Base-by-base conservation (phyloP, 2,888 invertebrate genomes). In the Chrysodeixis includens region DNA sequence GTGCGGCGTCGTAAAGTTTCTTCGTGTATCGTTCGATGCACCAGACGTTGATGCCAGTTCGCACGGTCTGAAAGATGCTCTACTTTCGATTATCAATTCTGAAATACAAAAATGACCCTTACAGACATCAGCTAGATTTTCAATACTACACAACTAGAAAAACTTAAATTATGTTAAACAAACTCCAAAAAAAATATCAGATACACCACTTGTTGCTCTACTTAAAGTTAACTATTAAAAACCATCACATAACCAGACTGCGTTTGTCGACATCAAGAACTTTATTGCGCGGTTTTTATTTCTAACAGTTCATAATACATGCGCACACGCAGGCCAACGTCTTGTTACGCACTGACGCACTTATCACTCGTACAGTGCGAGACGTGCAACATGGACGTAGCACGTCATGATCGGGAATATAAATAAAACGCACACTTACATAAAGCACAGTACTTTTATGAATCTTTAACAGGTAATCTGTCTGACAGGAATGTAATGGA, bases 1-100 rank as follows among this genome's bases (percentile, higher is more conserved):
- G 94, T 93, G 93, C 93, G 93, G 90, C 91, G 89, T 93, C 94
- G 93, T 94, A 94, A 94, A 95, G 94, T 94, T 94, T 94, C 93
- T 94, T 94, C 91, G 92, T 94, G 94, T 94, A 94, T 95, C 94
- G 94, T 94, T 93, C 94, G 94, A 94, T 94, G 94, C 94, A 94
- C 94, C 94, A 93, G 92, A 93, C 94, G 90, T 90, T 93, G 93
- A 92, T 93, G 93, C 91, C 91, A 85, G 87, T 84, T 81, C 79
- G 87, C 78, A 69, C 78, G 89, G 63, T 81, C 49, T 61, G 88
- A 85, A 89, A 71, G 91, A 85, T 77, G 92, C 95, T 95, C 94
- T 90, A 93, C 94, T 82, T 81, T 35, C 16, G 57, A 66, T 56
- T 26, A n/a, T 7, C n/a, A 53, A 54, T 54, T 53, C 58, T 67